Base-by-base conservation (phyloP, 2,113 vertebrate genomes). In the Coturnix japonica region DNA sequence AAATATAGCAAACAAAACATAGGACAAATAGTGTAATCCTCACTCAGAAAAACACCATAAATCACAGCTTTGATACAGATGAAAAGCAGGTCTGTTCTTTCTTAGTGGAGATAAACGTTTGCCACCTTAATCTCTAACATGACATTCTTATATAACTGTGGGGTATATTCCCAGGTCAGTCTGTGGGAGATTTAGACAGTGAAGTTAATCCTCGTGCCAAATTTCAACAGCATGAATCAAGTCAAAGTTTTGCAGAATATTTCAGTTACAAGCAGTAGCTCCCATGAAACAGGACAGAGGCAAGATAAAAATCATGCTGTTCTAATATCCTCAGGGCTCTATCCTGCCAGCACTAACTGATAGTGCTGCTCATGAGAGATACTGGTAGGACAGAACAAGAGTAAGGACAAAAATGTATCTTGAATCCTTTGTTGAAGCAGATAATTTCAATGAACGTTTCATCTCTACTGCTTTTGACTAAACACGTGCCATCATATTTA, bases 251-350 rank as follows among this genome's bases (percentile, higher is more conserved):
- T 81, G 66, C 91, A 71, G 75, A 92, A 84, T 30, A 69, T 21
- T 91, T 76, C 26, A 87, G 78, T 46, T 78, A 92, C 13, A 59
- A 93, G 78, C 49, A 35, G 33, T 25, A 80, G 26, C 30, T 89
- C 67, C 51, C 81, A 85, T 77, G 43, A 73, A 82, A 87, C 25
- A 85, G 81, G 72, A 79, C 82, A 91, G 0, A 43, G 31, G 2
- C 18, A 30, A 93, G 89, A 93, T 84, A 65, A 87, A 95, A 93
- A 83, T 54, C 43, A 63, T 18, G 39, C 59, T 53, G 14, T 79
- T 73, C 46, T 70, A 89, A 83, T 46, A 85, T 39, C 77, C 54
- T 83, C 61, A 22, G 47, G 80, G 73, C 28, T 87, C 91, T 60
- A 73, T 67, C 30, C 82, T 67, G 43, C 79, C 77, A 85, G 81